Evolutionary conservation across 2,888 invertebrate genomes (phyloP).

Genomic region (Subacronicta megacephala): DNA sequence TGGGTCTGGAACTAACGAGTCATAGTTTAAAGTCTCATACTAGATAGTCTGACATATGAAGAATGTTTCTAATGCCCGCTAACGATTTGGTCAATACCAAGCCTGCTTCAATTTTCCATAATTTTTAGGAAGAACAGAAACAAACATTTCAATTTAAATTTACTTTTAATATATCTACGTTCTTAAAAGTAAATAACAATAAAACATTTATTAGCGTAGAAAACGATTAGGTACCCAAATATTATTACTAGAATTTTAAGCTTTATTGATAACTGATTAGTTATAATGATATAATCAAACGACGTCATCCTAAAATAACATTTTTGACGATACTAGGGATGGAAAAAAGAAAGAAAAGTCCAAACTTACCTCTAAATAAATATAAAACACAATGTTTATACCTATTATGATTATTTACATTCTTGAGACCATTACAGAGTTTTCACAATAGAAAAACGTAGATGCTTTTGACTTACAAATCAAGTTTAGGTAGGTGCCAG

Average conservation of each 20-base stretch:
- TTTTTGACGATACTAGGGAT: slow-evolving; percentile 14
- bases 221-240: slow-evolving; percentile 59
- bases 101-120: too few species aligned
- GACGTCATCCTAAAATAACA: slow-evolving; percentile 33
- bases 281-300: slow-evolving; percentile 16
- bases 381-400: slow-evolving; percentile 59
- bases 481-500: slow-evolving; percentile 3
- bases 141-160: slow-evolving; percentile 58
- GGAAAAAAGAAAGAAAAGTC: slow-evolving; percentile 28
- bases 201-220: slow-evolving; percentile 63
- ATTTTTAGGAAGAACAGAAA: slow-evolving; percentile 15
- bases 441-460: slow-evolving; percentile 13
- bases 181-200: slow-evolving; percentile 83
- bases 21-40: too few species aligned
- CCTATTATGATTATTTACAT: slow-evolving; percentile 61
- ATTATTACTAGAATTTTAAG: slow-evolving; percentile 53
- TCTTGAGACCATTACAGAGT: slow-evolving; percentile 55
- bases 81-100: too few species aligned
- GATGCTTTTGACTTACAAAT: slow-evolving; percentile 19
- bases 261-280: slow-evolving; percentile 40
- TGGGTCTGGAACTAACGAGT: too few species aligned
- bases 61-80: too few species aligned
- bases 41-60: too few species aligned
- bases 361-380: slow-evolving; percentile 69
- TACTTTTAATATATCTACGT: slow-evolving; percentile 71